Base-by-base conservation (phyloP, 2,797 vertebrate genomes). In the Lepilemur septentrionalis region DNA sequence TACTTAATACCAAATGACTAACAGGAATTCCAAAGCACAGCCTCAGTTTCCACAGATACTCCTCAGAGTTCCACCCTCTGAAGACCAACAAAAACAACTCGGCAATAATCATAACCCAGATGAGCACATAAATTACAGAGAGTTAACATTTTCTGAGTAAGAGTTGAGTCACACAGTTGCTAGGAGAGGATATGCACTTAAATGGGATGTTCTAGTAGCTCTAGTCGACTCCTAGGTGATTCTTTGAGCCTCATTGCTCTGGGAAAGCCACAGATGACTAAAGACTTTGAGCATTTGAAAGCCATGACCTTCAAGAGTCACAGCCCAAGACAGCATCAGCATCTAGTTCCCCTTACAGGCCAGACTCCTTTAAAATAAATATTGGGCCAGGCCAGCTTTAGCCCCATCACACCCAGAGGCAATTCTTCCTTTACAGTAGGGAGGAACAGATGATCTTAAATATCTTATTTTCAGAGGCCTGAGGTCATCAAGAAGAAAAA, bases 21-120 rank as follows among this genome's bases (percentile, higher is more conserved):
- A 93, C 89, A 97, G 78, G 32, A 65, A 30, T 55, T 85, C 94
- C 76, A 79, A 91, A 81, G 69, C 55, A 82, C 28, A 81, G 35
- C 41, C 38, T 70, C 38, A 0, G 25, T 94, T 86, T 72, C 86
- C 48, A 50, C 14, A 93, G 65, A 38, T 65, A 91, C 55, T 73
- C 79, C 18, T 84, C 23, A 43, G 41, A 25, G 4, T 18, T 88
- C 70, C 18, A 52, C 50, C 76, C 83, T 91, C 67, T 79, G 17
- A 93, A 96, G 15, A 92, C 13, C 41, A 85, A 75, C 41, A 79
- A 32, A 59, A 87, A 95, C 55, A 73, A 61, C 7, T 78, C 0
- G 8, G 52, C 59, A 93, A 70, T 76, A 69, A 87, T 41, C 83
- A 76, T 13, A 92, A 41, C 46, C 85, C 9, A 55, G 22, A 55